These are phyloP conservation scores for Fragum sueziense DNA, from an alignment of 2,888 invertebrate genomes.

Conservation along the genomic window DNA sequence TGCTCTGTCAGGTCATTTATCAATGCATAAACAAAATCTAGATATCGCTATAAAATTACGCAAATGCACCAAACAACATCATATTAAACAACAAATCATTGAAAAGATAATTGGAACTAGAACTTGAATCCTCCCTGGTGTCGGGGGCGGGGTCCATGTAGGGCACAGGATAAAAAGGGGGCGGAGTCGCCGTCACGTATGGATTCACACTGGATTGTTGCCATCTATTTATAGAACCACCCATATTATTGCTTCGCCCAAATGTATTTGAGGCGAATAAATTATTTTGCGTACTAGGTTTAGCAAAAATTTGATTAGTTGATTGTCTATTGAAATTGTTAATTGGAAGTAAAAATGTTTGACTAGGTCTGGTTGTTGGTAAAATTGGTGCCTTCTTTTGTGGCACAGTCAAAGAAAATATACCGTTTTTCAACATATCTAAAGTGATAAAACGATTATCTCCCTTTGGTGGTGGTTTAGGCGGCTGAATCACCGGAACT, in stretches of 20 bases:
- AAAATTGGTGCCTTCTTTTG: neutral
- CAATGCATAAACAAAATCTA: too few species aligned
- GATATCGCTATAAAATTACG: too few species aligned
- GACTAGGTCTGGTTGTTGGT: neutral
- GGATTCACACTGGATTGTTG: neutral
- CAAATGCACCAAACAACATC: constrained; percentile 22
- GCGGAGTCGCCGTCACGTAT: neutral
- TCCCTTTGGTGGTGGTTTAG: neutral
- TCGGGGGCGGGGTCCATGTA: neutral
- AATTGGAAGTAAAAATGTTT: neutral
- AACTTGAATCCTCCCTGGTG: constrained; percentile 5
- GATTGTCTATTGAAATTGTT: neutral
- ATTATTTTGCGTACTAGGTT: neutral
- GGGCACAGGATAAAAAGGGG: neutral
- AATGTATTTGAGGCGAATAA: neutral
- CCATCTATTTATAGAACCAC: neutral
- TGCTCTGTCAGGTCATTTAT: too few species aligned
- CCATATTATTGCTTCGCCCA: neutral
- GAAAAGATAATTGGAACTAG: neutral
- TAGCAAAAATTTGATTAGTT: neutral
- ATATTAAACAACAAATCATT: constrained; percentile 15
- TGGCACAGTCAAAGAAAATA: neutral
- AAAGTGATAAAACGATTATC: neutral
- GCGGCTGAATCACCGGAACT: neutral
- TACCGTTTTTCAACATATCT: neutral